Percentiles rank a stretch among this genome's conserved stretches.
Evolutionary conservation across 2,113 vertebrate species (phyloP).

Genomic region (Plotosus lineatus): DNA sequence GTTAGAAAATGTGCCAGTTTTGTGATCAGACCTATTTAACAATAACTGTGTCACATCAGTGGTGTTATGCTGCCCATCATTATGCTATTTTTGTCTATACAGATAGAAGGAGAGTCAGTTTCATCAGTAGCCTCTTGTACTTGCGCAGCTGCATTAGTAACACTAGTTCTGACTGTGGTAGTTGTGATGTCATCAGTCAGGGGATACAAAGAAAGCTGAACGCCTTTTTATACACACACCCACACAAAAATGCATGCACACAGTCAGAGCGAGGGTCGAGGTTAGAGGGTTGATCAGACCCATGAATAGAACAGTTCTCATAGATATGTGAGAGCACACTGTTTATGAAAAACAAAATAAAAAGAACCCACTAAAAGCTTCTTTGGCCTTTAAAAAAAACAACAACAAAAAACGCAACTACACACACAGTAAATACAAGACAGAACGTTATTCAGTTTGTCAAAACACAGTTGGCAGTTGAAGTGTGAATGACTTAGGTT

Average conservation of each 20-base stretch:
- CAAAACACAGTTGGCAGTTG: background rate
- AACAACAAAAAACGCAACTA: background rate
- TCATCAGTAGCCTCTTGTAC: slow-evolving; percentile 25
- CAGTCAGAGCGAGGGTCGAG: slow-evolving; percentile 25
- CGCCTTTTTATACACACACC: slow-evolving; percentile 31
- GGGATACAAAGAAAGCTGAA: slow-evolving; percentile 37
- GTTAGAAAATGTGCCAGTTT: too few relatives aligned
- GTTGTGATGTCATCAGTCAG: slow-evolving; percentile 47
- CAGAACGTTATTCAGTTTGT: background rate
- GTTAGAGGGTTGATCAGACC: slow-evolving; percentile 41
- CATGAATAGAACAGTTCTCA: slow-evolving; percentile 48
- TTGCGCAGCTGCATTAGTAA: slow-evolving; percentile 45
- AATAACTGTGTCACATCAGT: background rate
- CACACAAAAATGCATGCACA: slow-evolving; percentile 29
- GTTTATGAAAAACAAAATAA: background rate
- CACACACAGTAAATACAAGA: background rate
- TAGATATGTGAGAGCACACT: slow-evolving; percentile 34
- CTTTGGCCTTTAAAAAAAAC: background rate
- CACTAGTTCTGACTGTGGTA: slow-evolving; percentile 29
- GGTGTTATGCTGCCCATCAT: slow-evolving; percentile 33
- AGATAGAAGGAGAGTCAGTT: background rate
- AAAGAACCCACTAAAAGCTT: background rate
- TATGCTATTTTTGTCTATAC: slow-evolving; percentile 10
- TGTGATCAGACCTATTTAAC: too few relatives aligned
- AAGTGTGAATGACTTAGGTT: background rate